phyloP scores from a whole-genome alignment of 2,888 invertebrate genomes.

The Drosophila conformis region DNA sequence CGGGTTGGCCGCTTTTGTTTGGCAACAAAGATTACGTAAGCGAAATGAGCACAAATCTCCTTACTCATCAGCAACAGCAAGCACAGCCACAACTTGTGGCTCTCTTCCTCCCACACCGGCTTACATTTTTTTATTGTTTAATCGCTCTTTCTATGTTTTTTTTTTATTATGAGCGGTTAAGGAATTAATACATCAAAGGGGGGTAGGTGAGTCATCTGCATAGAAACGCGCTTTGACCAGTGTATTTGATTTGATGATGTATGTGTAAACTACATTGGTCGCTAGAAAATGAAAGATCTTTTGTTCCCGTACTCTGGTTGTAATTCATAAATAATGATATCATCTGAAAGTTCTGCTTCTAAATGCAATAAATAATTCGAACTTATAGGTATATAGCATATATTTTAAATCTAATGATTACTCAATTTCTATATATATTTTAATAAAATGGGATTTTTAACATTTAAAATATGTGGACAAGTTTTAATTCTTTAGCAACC shows the following conservation, averaged over 20 bases:
- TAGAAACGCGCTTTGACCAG: not conserved
- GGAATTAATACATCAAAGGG: constrained; percentile 7
- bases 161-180: not conserved
- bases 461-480: not conserved
- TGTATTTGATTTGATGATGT: not conserved
- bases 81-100: not conserved
- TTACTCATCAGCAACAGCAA: constrained; percentile 3
- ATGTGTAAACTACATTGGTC: not conserved
- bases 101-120: not conserved
- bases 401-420: not conserved
- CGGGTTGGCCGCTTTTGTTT: constrained; percentile 62
- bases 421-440: not conserved
- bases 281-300: not conserved
- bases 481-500: not conserved
- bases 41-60: constrained; percentile 21
- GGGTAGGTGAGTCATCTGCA: constrained; percentile 36
- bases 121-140: constrained; percentile 17
- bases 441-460: not conserved
- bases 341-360: not conserved
- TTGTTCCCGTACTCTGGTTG: not conserved
- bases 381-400: not conserved
- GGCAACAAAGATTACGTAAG: constrained; percentile 76
- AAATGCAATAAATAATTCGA: not conserved
- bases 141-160: not conserved
- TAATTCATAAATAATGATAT: not conserved